Evolutionary conservation across 2,888 invertebrate genomes (phyloP).

Genomic region (Ischnus inquisitorius): DNA sequence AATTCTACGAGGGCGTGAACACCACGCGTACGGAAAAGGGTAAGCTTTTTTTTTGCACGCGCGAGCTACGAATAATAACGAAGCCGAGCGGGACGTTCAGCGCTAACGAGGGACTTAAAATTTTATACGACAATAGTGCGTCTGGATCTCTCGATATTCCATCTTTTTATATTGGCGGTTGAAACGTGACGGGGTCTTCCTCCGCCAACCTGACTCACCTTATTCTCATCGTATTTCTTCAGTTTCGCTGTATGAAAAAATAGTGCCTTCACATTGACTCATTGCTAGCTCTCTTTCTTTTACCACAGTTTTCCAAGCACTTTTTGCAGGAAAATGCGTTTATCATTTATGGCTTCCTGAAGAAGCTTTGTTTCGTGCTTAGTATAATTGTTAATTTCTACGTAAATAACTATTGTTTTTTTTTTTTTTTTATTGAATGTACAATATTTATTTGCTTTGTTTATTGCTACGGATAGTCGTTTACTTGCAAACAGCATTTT

Average conservation of each 20-base stretch:
- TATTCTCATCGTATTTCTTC: background rate
- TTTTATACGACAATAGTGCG: constrained; percentile 50
- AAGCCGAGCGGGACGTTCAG: constrained; percentile 34
- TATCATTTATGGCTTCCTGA: too few relatives aligned
- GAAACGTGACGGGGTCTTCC: constrained; percentile 38
- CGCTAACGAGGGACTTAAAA: constrained; percentile 63
- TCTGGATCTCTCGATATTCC: constrained; percentile 32
- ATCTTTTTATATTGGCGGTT: constrained; percentile 26
- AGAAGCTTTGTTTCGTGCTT: too few relatives aligned
- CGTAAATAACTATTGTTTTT: too few relatives aligned
- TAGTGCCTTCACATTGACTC: too few relatives aligned
- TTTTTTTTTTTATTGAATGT: too few relatives aligned
- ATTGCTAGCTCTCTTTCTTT: too few relatives aligned
- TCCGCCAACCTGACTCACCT: background rate
- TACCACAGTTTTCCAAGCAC: too few relatives aligned
- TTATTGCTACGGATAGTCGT: too few relatives aligned
- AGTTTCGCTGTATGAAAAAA: background rate
- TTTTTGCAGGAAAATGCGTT: too few relatives aligned
- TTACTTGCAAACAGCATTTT: too few relatives aligned
- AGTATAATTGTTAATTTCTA: too few relatives aligned
- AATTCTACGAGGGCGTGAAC: constrained; percentile 36
- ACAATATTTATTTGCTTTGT: too few relatives aligned
- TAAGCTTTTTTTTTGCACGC: constrained; percentile 25
- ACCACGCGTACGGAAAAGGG: constrained; percentile 13
- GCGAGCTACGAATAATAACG: constrained; percentile 59